Evolutionary conservation across 2,113 vertebrate genomes (phyloP).

Genomic region (Neogobius melanostomus): DNA sequence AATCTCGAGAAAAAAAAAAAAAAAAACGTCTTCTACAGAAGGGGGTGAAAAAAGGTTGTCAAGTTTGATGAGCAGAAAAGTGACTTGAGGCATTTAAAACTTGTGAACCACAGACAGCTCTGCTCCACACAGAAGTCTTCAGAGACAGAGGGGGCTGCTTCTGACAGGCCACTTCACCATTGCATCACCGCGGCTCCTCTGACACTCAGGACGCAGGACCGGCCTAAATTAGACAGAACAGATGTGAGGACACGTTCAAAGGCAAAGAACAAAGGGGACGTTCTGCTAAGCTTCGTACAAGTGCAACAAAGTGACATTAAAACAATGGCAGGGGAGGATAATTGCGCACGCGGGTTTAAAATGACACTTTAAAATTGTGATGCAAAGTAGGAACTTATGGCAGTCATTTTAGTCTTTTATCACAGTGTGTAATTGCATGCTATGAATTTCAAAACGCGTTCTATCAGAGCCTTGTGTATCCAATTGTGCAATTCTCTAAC

Average conservation of each 20-base stretch:
- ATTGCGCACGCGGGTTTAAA: too few species aligned
- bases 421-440: too few species aligned
- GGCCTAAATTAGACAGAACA: background rate
- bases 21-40: too few species aligned
- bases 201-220: slow-evolving; percentile 10
- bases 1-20: too few species aligned
- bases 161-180: slow-evolving; percentile 9
- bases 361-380: too few species aligned
- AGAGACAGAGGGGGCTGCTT: background rate
- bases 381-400: too few species aligned
- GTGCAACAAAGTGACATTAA: background rate
- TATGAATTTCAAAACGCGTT: too few species aligned
- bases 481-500: too few species aligned
- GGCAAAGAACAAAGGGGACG: background rate
- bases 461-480: too few species aligned
- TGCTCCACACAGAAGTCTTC: background rate
- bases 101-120: slow-evolving; percentile 2
- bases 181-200: slow-evolving; percentile 10
- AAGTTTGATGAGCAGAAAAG: background rate
- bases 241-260: slow-evolving; percentile 7
- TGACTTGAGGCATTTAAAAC: background rate
- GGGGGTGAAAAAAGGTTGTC: background rate
- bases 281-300: background rate
- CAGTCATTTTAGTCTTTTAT: too few species aligned
- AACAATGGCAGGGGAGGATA: too few species aligned